These are phyloP conservation scores for Halictus rubicundus DNA, from an alignment of 1,140 invertebrate genomes.

Conservation along the genomic window DNA sequence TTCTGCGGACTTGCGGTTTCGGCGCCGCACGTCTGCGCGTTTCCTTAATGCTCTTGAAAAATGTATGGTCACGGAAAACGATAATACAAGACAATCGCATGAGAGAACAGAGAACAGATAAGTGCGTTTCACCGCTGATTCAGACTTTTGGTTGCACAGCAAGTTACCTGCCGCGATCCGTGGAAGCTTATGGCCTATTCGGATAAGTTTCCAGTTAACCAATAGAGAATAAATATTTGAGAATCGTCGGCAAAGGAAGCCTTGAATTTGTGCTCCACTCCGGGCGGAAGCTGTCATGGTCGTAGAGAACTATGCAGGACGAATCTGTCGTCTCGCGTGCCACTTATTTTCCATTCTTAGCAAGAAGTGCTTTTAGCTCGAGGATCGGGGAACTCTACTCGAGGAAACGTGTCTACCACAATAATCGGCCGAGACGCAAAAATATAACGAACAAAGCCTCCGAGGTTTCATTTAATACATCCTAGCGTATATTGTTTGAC, in stretches of 20 bases:
- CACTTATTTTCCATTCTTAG: slow-evolving; percentile 27
- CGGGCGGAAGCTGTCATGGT: background rate
- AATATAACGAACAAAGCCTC: background rate
- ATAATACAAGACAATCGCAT: too few species aligned
- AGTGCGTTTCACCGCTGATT: background rate
- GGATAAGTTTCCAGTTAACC: background rate
- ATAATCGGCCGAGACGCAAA: background rate
- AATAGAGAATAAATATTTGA: background rate
- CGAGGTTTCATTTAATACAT: background rate
- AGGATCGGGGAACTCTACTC: background rate
- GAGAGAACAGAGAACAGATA: background rate
- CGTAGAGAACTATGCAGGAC: background rate
- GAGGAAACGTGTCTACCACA: slow-evolving; percentile 9
- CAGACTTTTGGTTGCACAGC: background rate
- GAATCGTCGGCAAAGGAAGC: background rate
- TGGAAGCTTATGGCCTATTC: background rate
- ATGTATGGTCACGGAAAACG: background rate
- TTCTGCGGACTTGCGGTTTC: slow-evolving; percentile 49
- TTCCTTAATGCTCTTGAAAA: slow-evolving; percentile 29
- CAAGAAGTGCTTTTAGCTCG: slow-evolving; percentile 16
- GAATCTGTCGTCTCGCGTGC: background rate
- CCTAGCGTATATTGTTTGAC: background rate
- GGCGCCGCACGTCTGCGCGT: background rate
- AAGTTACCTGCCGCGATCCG: background rate
- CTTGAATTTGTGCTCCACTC: background rate